These are phyloP conservation scores for Corythoichthys intestinalis DNA, from an alignment of 2,113 vertebrate genomes.

Conservation along the genomic window DNA sequence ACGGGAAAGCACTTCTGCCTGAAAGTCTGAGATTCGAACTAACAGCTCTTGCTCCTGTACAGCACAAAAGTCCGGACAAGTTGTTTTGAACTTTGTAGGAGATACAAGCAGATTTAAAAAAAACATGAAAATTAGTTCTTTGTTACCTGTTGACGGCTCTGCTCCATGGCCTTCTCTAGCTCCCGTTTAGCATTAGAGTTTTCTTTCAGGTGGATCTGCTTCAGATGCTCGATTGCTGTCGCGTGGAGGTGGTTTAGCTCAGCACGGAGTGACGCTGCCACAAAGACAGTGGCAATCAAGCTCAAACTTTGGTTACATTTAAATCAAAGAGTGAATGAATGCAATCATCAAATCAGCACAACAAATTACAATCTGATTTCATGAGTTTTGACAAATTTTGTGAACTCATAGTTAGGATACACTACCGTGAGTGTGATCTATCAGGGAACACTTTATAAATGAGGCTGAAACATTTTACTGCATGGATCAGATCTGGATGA, in stretches of 20 bases:
- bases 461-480: too few species aligned
- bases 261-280: slow-evolving; percentile 86
- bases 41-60: slow-evolving; percentile 85
- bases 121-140: rapidly evolving
- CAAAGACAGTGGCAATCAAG: background rate
- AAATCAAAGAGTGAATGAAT: background rate
- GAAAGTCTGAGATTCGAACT: slow-evolving; percentile 81
- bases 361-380: background rate
- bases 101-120: background rate
- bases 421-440: background rate
- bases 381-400: background rate
- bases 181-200: slow-evolving; percentile 79
- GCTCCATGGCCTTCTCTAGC: slow-evolving; percentile 83
- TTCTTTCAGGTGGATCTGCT: slow-evolving; percentile 88
- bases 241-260: slow-evolving; percentile 95
- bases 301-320: background rate
- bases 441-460: background rate
- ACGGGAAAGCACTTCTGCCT: slow-evolving; percentile 83
- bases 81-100: background rate
- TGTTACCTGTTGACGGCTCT: slow-evolving; percentile 80
- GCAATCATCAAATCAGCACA: background rate
- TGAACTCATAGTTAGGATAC: too few species aligned
- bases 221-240: slow-evolving; percentile 84
- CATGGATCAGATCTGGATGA: too few species aligned
- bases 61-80: too few species aligned